Evolutionary conservation across 2,113 vertebrate species (phyloP).

Genomic region (Actenoides lindsayi): DNA sequence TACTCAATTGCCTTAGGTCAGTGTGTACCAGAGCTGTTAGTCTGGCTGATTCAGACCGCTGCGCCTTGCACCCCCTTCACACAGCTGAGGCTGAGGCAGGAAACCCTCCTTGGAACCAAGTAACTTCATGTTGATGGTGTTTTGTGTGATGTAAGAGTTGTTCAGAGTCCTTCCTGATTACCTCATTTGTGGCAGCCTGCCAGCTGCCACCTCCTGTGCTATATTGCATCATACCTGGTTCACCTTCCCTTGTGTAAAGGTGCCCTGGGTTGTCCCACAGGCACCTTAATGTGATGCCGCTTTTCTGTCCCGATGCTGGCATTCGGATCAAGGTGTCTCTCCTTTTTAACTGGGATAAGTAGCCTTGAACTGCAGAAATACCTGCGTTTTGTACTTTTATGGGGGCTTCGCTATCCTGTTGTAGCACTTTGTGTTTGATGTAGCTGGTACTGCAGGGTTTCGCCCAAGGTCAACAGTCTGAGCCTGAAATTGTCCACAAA

Average conservation of each 20-base stretch:
- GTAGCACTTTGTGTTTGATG: not conserved
- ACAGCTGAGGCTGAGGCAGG: not conserved
- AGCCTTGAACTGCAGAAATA: not conserved
- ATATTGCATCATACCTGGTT: not conserved
- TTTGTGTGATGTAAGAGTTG: not conserved
- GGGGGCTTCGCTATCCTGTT: not conserved
- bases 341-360: not conserved
- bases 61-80: accelerated
- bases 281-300: not conserved
- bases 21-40: not conserved
- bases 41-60: not conserved
- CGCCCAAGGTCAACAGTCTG: not conserved
- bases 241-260: not conserved
- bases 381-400: not conserved
- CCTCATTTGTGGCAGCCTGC: not conserved
- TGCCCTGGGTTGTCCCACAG: not conserved
- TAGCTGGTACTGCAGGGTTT: not conserved
- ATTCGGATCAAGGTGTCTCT: accelerated
- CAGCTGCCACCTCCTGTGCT: not conserved
- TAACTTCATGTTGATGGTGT: not conserved
- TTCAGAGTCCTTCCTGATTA: not conserved
- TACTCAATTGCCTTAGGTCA: conserved; percentile 25
- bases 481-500: not conserved
- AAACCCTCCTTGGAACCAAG: not conserved
- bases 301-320: not conserved